Evolutionary conservation across 2,888 invertebrate genomes (phyloP).

Genomic region (Xestia c-nigrum): DNA sequence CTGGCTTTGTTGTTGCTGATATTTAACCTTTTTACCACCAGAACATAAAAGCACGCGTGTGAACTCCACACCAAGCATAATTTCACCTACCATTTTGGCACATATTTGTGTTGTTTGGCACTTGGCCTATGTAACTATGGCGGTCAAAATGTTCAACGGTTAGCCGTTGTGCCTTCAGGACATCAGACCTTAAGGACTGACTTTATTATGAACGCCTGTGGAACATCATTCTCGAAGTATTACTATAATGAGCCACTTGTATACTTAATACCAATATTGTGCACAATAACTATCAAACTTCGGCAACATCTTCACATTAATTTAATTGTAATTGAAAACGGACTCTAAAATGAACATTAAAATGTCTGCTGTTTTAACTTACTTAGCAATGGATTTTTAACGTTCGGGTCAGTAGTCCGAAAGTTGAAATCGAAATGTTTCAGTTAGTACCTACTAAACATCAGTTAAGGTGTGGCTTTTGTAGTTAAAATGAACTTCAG

Average conservation of each 20-base stretch:
- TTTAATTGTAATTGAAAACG: neutral
- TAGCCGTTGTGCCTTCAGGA: too few species aligned
- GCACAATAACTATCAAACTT: neutral
- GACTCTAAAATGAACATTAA: neutral
- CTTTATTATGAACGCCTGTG: slow-evolving; percentile 1
- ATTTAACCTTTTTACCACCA: too few species aligned
- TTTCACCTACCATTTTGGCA: too few species aligned
- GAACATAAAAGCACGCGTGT: too few species aligned
- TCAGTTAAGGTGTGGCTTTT: neutral
- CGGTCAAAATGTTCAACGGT: neutral
- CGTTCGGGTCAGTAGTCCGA: neutral
- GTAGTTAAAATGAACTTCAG: neutral
- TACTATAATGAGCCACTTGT: slow-evolving; percentile 2
- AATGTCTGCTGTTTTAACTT: neutral
- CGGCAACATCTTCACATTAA: neutral
- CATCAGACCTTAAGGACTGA: too few species aligned
- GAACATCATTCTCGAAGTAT: neutral
- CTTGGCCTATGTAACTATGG: too few species aligned
- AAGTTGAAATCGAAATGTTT: neutral
- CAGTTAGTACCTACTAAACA: neutral
- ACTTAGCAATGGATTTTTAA: neutral
- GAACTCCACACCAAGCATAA: too few species aligned
- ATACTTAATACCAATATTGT: neutral
- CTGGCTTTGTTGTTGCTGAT: too few species aligned
- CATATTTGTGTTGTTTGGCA: too few species aligned